Base-by-base conservation (phyloP, 2,888 invertebrate species). In the Drosophila affinis region DNA sequence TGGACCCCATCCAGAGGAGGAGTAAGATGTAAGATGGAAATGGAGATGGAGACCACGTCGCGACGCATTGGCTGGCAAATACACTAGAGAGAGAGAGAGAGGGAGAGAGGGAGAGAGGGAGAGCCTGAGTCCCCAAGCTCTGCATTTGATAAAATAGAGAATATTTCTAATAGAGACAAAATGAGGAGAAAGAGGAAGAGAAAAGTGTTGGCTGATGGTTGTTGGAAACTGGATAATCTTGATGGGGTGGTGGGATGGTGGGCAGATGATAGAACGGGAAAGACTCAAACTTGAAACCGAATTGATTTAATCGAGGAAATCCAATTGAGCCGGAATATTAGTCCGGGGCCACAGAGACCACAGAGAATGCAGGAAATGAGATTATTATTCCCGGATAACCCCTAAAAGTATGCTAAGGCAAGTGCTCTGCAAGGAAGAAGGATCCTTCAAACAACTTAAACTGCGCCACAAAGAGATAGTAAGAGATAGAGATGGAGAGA, bases 31-130 rank as follows among this genome's bases (percentile, higher is more conserved):
- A 14, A 39, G 7, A 39, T 39, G 6, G n/a, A 39, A 2, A 48
- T 17, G 39, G 39, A 65, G 53, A 56, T 52, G 59, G 29, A 54
- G 48, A 48, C 70, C 45, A 39, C 32, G 71, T 29, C 70, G 70
- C 71, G 71, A 70, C 71, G 62, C 46, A 47, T 54, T 72, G 71
- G 71, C 71, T 72, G 71, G 53, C 58, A 46, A 70, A 71, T 51
- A 56, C 59, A 46, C 54, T 54, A 45, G 68, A 55, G 54, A 67
- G 63, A 63, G 63, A 29, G 9, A 12, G 10, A 10, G 18, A 29
- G 52, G 32, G 32, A 18, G 52, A 53, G 32, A 46, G 55, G 0
- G n/a, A n/a, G n/a, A n/a, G n/a, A 34, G 4, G 10, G 34, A 32
- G 52, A 53, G 32, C 7, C 29, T 9, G 29, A 17, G 18, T 55